Evolutionary conservation across 1,140 invertebrate species (phyloP), one percentile per base, ranked within the genome.

Genomic region (Neodiprion fabricii): DNA sequence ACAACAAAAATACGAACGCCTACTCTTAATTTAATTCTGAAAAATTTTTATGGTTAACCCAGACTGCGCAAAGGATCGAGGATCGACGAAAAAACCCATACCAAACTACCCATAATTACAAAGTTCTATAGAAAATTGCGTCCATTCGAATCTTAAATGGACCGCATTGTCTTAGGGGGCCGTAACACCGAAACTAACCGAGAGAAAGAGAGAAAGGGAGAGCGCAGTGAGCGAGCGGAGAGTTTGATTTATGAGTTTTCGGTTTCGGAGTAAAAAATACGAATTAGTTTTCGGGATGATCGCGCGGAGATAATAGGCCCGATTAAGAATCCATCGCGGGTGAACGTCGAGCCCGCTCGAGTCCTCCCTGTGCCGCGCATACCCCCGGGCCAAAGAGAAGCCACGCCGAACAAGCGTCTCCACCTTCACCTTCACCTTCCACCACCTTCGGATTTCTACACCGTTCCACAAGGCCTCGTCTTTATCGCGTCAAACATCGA

Each of bases 241-340:
- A 73, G 79, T 85, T 87, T 87, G 86, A 87, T 87, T 87, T 87
- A 87, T 87, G 85, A 87, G 84, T 87, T 87, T 87, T 87, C 84
- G 85, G 81, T 87, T 87, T 87, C 85, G 83, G 82, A 86, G 85
- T 86, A 86, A 87, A 87, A 87, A 87, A 86, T 86, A 84, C 80
- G 85, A 86, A 87, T 87, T 87, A 87, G 85, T 87, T 87, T 87
- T 87, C 80, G 85, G 82, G 82, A 87, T 86, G 85, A 87, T 87
- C 85, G 83, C 84, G 81, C 83, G 81, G 81, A 86, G 85, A 88
- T 87, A 87, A 87, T 88, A 82, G 85, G 83, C 81, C 84, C 85
- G 85, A 87, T 87, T 87, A 87, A 87, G 85, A 87, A 86, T 87
- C 81, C 81, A 74, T 70, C 74, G 74, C 61, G 75, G 77, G 53